Base-by-base conservation (phyloP, 1,140 invertebrate genomes). In the Penaeus indicus region DNA sequence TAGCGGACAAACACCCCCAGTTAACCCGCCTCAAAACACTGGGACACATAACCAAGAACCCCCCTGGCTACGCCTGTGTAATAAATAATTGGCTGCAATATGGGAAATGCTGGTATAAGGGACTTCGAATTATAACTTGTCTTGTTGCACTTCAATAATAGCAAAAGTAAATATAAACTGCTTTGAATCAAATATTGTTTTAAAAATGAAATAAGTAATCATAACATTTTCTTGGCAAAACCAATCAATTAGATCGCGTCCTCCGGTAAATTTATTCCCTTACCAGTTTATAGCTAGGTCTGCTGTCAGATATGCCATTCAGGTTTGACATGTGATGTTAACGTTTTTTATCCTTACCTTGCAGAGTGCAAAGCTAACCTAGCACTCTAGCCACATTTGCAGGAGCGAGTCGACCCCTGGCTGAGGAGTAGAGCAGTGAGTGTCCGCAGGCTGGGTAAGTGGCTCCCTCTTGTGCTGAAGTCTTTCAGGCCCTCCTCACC, bases 361-460 rank as follows among this genome's bases (percentile, higher is more conserved):
- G 82, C 89, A 90, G 89, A 86, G 85, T 90, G 89, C 89, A 90
- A 90, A 90, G 89, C 89, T 90, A 86, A 86, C 88, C 84, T 90
- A 86, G 89, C 89, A 90, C 85, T 90, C 89, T 90, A 90, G 89
- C 88, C 75, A 86, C 89, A 90, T 90, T 90, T 90, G 79, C 89
- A 90, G 89, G 89, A 90, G 85, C 89, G 86, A 88, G 81, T 77
- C 69, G 19, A 25, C 72, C 80, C 47, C 72, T 62, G 83, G 62
- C 47, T 32, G 87, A 89, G 88, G 88, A 89, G 77, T 89, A 81
- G 83, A 80, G 82, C 82, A 85, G 83, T 89, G 88, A 85, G 88
- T 84, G 82, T 84, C 83, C 27, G 62, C 62, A 42, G 72, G 72
- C 63, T 89, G 83, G 88, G 88, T 89, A 89, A 89, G 88, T 89